Evolutionary conservation across 1,140 invertebrate genomes (phyloP).

Genomic region (Drosophila pallidifrons): DNA sequence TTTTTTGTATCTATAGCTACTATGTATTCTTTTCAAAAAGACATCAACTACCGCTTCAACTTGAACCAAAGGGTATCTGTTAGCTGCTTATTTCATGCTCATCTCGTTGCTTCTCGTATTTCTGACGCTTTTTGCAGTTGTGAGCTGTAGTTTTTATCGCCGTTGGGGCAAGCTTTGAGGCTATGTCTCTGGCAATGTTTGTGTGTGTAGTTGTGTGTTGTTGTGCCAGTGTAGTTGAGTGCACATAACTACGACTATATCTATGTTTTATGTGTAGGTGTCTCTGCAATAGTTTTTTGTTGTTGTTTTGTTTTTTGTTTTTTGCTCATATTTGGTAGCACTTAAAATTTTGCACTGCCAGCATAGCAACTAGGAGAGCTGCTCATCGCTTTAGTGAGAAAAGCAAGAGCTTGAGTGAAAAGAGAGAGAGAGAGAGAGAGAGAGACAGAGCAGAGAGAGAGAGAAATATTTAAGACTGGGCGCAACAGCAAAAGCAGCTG

Average conservation of each 20-base stretch:
- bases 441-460: background rate
- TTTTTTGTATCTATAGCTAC: background rate
- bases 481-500: background rate
- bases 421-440: background rate
- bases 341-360: constrained; percentile 31
- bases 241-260: background rate
- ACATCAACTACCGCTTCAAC: background rate
- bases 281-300: background rate
- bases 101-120: background rate
- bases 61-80: background rate
- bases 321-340: constrained; percentile 24
- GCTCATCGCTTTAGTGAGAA: background rate
- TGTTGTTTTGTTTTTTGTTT: constrained; percentile 8
- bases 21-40: background rate
- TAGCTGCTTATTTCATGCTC: background rate
- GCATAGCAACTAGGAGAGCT: constrained; percentile 15
- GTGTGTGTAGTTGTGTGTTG: background rate
- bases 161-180: constrained; percentile 9
- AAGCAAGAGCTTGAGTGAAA: no score
- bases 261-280: background rate
- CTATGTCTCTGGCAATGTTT: constrained; percentile 1
- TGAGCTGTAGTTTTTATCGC: constrained; percentile 36
- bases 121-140: constrained; percentile 33
- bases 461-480: background rate
- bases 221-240: background rate